phyloP scores from a whole-genome alignment of 1,140 invertebrate species.

The Adoxophyes honmai region DNA sequence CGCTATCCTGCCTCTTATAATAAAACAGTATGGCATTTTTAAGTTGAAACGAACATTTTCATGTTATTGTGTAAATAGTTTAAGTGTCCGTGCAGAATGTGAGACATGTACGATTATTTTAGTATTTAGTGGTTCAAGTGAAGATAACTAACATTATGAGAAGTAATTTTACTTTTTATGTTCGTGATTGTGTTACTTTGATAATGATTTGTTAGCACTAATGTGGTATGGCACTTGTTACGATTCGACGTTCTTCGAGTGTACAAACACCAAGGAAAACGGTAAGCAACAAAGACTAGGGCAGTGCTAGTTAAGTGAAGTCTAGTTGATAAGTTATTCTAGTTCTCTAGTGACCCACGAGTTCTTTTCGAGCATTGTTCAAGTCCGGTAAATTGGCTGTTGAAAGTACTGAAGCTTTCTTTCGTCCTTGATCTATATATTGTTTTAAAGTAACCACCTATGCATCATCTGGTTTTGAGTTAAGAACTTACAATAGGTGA shows the following conservation, averaged over 20 bases:
- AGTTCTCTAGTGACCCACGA: background rate
- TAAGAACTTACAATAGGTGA: too few species aligned
- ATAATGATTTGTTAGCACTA: slow-evolving; percentile 66
- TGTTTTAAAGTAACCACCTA: background rate
- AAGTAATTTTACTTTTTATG: slow-evolving; percentile 66
- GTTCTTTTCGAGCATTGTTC: background rate
- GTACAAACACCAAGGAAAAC: slow-evolving; percentile 71
- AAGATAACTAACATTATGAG: slow-evolving; percentile 52
- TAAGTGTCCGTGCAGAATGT: slow-evolving; percentile 10
- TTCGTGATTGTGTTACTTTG: slow-evolving; percentile 68
- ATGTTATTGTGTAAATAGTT: background rate
- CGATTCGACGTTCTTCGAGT: slow-evolving; percentile 71
- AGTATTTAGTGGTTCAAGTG: slow-evolving; percentile 51
- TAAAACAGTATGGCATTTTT: background rate
- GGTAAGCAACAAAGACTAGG: slow-evolving; percentile 60
- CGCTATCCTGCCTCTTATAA: background rate
- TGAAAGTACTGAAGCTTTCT: slow-evolving; percentile 14
- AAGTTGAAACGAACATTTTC: background rate
- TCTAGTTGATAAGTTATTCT: background rate
- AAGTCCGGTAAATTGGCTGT: slow-evolving; percentile 18
- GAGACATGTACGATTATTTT: slow-evolving; percentile 21
- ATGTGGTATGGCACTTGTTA: slow-evolving; percentile 75
- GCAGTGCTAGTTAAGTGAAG: slow-evolving; percentile 16
- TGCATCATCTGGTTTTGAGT: too few species aligned
- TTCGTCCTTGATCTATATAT: slow-evolving; percentile 18